Percentiles rank a stretch among this genome's conserved stretches.
These are phyloP conservation scores for Drosophila anceps DNA, from an alignment of 2,888 invertebrate genomes.

Conservation along the genomic window DNA sequence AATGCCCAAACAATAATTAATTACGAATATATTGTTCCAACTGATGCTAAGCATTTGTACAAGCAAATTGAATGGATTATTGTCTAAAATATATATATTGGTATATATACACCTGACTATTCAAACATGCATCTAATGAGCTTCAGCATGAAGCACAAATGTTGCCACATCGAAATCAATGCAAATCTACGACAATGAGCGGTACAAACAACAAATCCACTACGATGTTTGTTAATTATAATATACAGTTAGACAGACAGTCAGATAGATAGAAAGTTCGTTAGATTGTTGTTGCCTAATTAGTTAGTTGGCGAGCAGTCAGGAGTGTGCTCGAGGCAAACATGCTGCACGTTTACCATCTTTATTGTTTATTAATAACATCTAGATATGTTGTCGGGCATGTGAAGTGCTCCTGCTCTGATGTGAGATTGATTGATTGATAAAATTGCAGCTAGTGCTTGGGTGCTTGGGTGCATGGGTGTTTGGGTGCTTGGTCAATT, in stretches of 20 bases:
- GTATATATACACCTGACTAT: background rate
- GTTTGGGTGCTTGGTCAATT: background rate
- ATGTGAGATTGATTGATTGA: conserved; percentile 49
- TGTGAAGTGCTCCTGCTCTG: conserved; percentile 29
- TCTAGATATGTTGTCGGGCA: conserved; percentile 16
- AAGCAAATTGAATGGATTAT: conserved; percentile 15
- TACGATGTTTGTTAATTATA: conserved; percentile 44
- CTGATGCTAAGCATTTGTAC: background rate
- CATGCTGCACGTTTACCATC: conserved; percentile 27
- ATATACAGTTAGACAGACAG: background rate
- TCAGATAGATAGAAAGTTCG: background rate
- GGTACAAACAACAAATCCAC: conserved; percentile 51
- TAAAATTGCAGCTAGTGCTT: background rate
- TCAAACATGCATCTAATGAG: conserved; percentile 44
- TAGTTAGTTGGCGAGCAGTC: conserved; percentile 9
- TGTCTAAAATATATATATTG: conserved; percentile 5
- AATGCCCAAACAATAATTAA: background rate
- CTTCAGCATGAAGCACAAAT: conserved; percentile 16
- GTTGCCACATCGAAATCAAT: conserved; percentile 23
- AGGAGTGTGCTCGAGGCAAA: conserved; percentile 8
- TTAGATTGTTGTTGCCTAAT: background rate
- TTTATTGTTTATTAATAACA: conserved; percentile 57
- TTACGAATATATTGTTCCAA: conserved; percentile 5
- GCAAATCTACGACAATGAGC: conserved; percentile 23
- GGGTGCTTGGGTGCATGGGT: background rate